Percentiles rank a stretch among this genome's conserved stretches.
phyloP scores from a whole-genome alignment of 2,113 vertebrate genomes.

The Brachypteracias leptosomus region DNA sequence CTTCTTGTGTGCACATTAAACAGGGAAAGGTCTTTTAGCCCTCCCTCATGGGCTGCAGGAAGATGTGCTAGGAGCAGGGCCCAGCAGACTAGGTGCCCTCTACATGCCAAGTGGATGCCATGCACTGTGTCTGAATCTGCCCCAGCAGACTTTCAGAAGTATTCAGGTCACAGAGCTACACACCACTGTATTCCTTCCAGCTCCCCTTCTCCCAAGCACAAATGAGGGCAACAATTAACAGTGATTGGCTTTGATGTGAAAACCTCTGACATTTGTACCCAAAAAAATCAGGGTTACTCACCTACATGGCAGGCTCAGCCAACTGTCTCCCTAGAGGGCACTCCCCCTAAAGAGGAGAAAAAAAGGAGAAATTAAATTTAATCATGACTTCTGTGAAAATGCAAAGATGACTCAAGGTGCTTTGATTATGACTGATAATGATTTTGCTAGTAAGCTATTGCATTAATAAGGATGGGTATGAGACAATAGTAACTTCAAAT shows the following conservation, averaged over 20 bases:
- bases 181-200: neutral
- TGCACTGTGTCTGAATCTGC: neutral
- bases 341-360: neutral
- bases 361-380: conserved; percentile 21
- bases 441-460: conserved; percentile 39
- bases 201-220: neutral
- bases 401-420: conserved; percentile 30
- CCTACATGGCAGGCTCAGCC: neutral
- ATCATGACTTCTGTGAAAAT: conserved; percentile 59
- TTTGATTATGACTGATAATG: conserved; percentile 59
- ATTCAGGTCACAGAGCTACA: neutral
- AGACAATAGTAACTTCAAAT: neutral
- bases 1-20: neutral
- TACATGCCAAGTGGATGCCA: rapidly evolving
- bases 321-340: conserved; percentile 30
- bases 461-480: conserved; percentile 45
- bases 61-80: neutral
- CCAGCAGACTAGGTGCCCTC: neutral
- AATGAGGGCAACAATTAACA: neutral
- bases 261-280: conserved; percentile 13
- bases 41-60: neutral
- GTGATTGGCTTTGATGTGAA: neutral
- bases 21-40: neutral
- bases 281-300: conserved; percentile 42
- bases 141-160: neutral